These are phyloP conservation scores for Triplophysa tibetana DNA, from an alignment of 2,113 vertebrate genomes.

Conservation along the genomic window DNA sequence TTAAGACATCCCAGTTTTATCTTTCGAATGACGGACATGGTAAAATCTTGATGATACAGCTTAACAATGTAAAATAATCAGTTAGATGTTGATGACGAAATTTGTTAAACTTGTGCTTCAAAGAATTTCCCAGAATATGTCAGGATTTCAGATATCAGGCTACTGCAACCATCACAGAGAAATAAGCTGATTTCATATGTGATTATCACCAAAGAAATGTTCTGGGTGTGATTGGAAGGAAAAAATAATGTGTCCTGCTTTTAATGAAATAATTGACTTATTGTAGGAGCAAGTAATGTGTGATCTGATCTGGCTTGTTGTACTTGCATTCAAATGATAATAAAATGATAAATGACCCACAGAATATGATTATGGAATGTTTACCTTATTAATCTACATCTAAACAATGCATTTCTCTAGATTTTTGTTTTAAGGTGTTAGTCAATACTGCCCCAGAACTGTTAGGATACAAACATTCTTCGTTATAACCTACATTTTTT, in stretches of 20 bases:
- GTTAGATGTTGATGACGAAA: background rate
- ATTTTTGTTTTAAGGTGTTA: no score
- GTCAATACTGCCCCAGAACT: no score
- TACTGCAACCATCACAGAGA: no score
- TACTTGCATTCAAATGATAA: conserved; percentile 71
- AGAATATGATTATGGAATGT: background rate
- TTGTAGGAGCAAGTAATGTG: conserved; percentile 68
- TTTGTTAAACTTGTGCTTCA: conserved; percentile 56
- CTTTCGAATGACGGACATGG: background rate
- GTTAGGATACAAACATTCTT: no score
- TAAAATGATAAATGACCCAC: conserved; percentile 78
- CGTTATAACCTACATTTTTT: no score
- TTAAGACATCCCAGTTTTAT: background rate
- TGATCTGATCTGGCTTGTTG: conserved; percentile 67
- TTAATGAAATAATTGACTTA: conserved; percentile 67
- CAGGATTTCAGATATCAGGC: conserved; percentile 19
- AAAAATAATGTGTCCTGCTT: conserved; percentile 66
- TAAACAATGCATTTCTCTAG: no score
- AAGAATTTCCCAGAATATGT: conserved; percentile 29
- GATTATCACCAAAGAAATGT: conserved; percentile 71
- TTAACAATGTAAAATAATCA: background rate
- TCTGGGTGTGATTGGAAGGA: conserved; percentile 62
- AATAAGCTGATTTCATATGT: conserved; percentile 9
- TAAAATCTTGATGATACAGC: background rate
- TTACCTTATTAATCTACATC: no score